Conservation (phyloP, 2,797 vertebrate genomes). For the Bradypus variegatus region DNA sequence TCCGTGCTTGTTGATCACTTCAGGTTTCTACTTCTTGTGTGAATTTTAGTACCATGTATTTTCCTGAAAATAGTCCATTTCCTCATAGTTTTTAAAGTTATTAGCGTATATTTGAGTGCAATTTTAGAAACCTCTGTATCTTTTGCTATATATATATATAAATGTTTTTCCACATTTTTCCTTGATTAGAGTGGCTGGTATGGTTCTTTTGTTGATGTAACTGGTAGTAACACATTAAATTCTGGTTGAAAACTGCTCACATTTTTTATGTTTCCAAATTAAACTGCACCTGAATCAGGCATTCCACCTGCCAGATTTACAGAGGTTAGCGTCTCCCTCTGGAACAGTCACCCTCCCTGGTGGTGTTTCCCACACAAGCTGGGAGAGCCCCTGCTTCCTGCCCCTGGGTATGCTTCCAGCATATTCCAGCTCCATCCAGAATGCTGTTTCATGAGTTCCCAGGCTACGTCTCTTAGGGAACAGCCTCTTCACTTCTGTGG, state of each 20-base stretch:
- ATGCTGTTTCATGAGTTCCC: not conserved
- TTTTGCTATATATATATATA: not conserved
- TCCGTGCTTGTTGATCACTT: not conserved
- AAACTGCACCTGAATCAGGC: not conserved
- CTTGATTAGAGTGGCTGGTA: not conserved
- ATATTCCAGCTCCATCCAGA: not conserved
- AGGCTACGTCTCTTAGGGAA: not conserved
- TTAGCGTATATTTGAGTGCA: not conserved
- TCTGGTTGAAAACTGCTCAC: not conserved
- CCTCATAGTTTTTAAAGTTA: not conserved
- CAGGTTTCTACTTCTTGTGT: not conserved
- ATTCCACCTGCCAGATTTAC: not conserved
- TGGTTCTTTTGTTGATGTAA: conserved; percentile 1
- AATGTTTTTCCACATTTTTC: not conserved
- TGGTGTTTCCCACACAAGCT: not conserved
- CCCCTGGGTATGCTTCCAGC: not conserved
- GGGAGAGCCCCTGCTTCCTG: not conserved
- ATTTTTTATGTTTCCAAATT: not conserved
- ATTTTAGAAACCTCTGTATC: not conserved
- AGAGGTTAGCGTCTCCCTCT: not conserved
- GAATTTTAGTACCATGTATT: not conserved
- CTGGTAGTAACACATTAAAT: not conserved
- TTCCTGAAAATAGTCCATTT: not conserved
- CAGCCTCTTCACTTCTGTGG: not conserved
- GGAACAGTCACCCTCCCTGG: not conserved